A percentile compares a stretch with the other conserved stretches of the same genome.
phyloP scores from a whole-genome alignment of 2,113 vertebrate species.

The Aptenodytes patagonicus region DNA sequence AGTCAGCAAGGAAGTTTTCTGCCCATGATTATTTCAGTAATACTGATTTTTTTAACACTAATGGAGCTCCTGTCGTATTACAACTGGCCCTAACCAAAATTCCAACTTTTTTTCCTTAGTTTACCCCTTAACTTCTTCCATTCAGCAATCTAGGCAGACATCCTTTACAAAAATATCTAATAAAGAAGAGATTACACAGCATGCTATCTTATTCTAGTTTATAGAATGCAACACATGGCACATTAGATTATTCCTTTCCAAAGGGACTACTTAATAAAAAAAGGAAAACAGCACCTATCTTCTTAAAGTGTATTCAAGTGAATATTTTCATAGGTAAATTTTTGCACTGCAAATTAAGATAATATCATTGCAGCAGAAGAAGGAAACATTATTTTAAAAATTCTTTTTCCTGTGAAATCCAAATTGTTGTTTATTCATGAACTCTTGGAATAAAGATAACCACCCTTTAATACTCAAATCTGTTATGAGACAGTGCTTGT shows the following conservation, averaged over 20 bases:
- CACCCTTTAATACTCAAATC: not conserved
- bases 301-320: not conserved
- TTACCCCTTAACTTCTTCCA: not conserved
- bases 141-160: not conserved
- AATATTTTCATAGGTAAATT: not conserved
- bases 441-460: not conserved
- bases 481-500: not conserved
- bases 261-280: not conserved
- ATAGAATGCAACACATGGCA: not conserved
- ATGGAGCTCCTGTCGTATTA: not conserved
- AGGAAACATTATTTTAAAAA: not conserved
- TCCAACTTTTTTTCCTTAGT: not conserved
- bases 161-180: conserved; percentile 16
- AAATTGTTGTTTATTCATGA: not conserved
- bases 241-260: not conserved
- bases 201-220: conserved; percentile 20
- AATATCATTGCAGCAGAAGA: not conserved
- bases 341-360: not conserved
- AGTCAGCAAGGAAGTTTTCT: not conserved
- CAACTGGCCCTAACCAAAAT: not conserved
- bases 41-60: not conserved
- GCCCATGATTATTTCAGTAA: not conserved
- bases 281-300: not conserved
- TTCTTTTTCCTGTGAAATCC: not conserved
- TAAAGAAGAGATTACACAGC: conserved; percentile 19